phyloP scores from a whole-genome alignment of 2,888 invertebrate genomes.

The Perizoma flavofasciatum region DNA sequence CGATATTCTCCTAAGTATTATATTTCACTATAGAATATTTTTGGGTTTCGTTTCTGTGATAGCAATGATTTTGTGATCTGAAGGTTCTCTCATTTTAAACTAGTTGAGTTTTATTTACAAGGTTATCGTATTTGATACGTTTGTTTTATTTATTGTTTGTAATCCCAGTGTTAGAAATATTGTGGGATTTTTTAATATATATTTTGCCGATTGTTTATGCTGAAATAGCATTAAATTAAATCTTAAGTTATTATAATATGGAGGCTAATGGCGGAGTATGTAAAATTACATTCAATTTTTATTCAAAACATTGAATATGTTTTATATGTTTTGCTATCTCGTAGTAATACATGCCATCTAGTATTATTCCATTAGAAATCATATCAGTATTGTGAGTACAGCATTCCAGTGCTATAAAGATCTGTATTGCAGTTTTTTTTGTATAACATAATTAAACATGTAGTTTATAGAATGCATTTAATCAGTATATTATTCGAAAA shows the following conservation, averaged over 20 bases:
- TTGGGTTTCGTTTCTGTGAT: slow-evolving; percentile 39
- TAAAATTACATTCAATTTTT: no score
- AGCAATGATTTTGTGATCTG: slow-evolving; percentile 35
- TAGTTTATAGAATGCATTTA: no score
- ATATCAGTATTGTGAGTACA: not conserved
- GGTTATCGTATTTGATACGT: slow-evolving; percentile 32
- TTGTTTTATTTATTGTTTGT: slow-evolving; percentile 10
- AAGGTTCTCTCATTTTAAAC: slow-evolving; percentile 17
- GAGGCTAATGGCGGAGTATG: no score
- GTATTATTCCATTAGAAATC: not conserved
- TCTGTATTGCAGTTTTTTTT: no score
- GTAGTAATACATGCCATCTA: no score
- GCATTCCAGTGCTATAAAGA: slow-evolving; percentile 1
- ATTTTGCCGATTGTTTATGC: no score
- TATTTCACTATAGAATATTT: slow-evolving; percentile 18
- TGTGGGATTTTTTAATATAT: slow-evolving; percentile 15
- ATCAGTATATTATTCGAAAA: no score
- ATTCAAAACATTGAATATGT: no score
- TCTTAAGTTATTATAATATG: no score
- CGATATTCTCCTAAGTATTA: not conserved
- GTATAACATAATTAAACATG: no score
- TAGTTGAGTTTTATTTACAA: slow-evolving; percentile 21
- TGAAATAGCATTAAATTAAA: no score
- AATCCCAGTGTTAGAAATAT: slow-evolving; percentile 24
- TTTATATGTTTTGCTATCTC: no score